These are phyloP conservation scores for Sebastes oblongus DNA, from an alignment of 2,797 vertebrate genomes.

Conservation along the genomic window DNA sequence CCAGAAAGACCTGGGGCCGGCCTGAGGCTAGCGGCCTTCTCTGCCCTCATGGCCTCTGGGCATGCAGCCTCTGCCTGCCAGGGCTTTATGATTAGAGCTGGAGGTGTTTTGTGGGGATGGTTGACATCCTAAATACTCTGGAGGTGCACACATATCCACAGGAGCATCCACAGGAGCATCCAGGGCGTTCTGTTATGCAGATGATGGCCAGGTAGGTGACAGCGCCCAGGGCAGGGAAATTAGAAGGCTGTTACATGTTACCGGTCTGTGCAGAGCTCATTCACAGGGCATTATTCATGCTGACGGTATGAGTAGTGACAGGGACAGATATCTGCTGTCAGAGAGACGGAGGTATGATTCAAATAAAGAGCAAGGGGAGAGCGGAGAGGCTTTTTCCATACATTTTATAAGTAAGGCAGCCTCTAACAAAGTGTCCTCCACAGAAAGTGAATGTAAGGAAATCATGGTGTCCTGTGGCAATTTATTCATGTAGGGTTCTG, in stretches of 20 bases:
- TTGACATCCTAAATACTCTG: constrained; percentile 58
- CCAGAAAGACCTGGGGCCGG: constrained; percentile 63
- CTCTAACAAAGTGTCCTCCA: constrained; percentile 24
- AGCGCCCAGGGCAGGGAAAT: constrained; percentile 63
- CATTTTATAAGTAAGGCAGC: constrained; percentile 29
- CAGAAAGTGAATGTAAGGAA: constrained; percentile 32
- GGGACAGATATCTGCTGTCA: constrained; percentile 55
- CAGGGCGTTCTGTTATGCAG: constrained; percentile 57
- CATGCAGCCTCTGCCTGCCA: constrained; percentile 62
- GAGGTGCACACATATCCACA: constrained; percentile 17
- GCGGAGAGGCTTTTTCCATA: constrained; percentile 26
- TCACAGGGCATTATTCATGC: constrained; percentile 54
- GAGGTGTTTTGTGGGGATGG: constrained; percentile 54
- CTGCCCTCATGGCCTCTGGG: constrained; percentile 71
- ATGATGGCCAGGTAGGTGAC: constrained; percentile 68
- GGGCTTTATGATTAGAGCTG: constrained; percentile 70
- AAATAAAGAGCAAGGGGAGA: constrained; percentile 36
- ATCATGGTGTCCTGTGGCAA: constrained; percentile 23
- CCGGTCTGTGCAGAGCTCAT: constrained; percentile 47
- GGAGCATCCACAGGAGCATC: constrained; percentile 30
- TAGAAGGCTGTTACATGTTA: constrained; percentile 65
- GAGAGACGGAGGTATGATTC: constrained; percentile 25
- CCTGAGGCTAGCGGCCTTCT: constrained; percentile 71
- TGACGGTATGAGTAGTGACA: constrained; percentile 50
- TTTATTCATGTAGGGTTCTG: constrained; percentile 15